Base-by-base conservation (phyloP, 1,140 invertebrate species). In the Aradophagus sp. region DNA sequence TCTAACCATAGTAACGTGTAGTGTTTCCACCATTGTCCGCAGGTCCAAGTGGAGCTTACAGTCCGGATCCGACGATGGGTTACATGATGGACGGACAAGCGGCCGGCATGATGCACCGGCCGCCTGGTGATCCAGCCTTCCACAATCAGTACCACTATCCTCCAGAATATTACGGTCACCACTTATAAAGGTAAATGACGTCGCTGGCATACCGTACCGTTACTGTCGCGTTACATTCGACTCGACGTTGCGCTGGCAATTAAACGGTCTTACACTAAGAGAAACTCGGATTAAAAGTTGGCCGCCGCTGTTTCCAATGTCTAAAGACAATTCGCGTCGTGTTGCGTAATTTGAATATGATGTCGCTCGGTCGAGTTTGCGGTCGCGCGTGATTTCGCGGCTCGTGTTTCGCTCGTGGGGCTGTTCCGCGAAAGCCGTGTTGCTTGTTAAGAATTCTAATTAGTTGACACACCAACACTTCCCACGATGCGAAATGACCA, bases 81-180 rank as follows among this genome's bases (percentile, higher is more conserved):
- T 97, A 97, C 89, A 96, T 96, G 94, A 96, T 97, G 94, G 96
- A 97, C 87, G 94, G 95, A 77, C 94, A 95, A 87, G 89, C 90
- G 79, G 92, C 93, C 82, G 81, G 82, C 68, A 96, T 96, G 94
- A 96, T 97, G 93, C 94, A 96, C 87, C 91, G 95, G 87, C 93
- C 94, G 78, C 94, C 94, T 73, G 92, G 93, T 79, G 93, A 95
- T 87, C 92, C 93, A 44, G 89, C 91, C 87, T 95, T 95, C 90
- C 93, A 95, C 88, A 93, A 94, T 87, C 93, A 94, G 83, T 95
- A 95, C 88, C 93, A 95, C 85, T 95, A 95, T 87, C 92, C 92
- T 71, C 91, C 93, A 62, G 93, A 95, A 86, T 95, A 95, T 88
- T 95, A 95, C 84, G 93, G 93, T 75, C 94, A 95, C 87, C 93